These are phyloP conservation scores for Aldrovandia affinis DNA, from an alignment of 2,797 vertebrate species.

Conservation along the genomic window DNA sequence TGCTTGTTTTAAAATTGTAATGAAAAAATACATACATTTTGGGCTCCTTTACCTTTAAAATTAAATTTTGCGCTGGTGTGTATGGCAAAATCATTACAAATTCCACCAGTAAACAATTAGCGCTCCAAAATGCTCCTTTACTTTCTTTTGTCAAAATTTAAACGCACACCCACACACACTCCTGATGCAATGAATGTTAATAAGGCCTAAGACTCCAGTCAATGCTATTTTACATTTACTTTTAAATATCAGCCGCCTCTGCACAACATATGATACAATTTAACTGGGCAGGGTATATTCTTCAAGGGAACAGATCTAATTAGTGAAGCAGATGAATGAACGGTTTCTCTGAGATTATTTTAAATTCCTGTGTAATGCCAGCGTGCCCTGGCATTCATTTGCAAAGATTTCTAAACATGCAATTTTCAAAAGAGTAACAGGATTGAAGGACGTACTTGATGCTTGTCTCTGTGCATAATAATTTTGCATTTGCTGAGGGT, in stretches of 20 bases:
- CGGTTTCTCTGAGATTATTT: constrained; percentile 15
- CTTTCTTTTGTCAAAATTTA: no score
- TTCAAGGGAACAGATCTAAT: constrained; percentile 11
- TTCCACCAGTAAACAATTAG: no score
- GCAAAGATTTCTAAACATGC: constrained; percentile 19
- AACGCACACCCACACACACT: neutral
- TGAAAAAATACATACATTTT: no score
- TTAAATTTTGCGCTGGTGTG: no score
- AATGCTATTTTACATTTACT: neutral
- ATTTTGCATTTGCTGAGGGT: neutral
- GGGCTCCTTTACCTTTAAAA: no score
- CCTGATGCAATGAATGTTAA: neutral
- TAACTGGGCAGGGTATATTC: neutral
- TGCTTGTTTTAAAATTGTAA: no score
- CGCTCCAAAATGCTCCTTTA: no score
- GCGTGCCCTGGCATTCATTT: constrained; percentile 30
- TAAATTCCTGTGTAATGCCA: constrained; percentile 21
- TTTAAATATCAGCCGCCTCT: constrained; percentile 16
- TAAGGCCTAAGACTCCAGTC: neutral
- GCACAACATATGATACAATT: constrained; percentile 6
- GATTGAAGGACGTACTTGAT: constrained; percentile 10
- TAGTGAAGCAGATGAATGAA: constrained; percentile 13
- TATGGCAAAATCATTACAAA: no score
- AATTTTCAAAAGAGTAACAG: constrained; percentile 19
- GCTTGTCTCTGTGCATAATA: constrained; percentile 17